Conservation (phyloP, 1,140 invertebrate genomes). For the Drosophila virilis region DNA sequence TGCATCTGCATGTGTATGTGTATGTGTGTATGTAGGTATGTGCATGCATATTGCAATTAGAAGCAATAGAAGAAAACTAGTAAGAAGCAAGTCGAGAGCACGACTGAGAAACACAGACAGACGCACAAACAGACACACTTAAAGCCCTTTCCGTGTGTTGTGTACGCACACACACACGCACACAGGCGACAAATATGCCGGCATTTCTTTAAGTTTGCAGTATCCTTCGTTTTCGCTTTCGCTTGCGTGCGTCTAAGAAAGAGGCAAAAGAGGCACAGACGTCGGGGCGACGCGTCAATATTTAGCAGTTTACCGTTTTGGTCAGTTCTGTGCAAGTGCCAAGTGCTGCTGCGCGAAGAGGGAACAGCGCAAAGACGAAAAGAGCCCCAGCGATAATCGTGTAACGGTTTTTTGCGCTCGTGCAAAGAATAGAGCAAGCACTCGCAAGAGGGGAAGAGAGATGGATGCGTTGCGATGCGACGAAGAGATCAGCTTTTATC, state of each 20-base stretch:
- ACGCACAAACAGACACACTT: too few species aligned
- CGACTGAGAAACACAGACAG: too few species aligned
- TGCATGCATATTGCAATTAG: background rate
- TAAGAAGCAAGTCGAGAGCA: too few species aligned
- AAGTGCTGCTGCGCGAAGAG: background rate
- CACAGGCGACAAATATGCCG: background rate
- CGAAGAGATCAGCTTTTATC: conserved; percentile 13
- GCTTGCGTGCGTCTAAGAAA: background rate
- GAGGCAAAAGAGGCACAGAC: background rate
- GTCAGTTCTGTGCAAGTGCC: conserved; percentile 11
- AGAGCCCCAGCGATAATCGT: background rate
- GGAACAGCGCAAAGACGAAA: background rate
- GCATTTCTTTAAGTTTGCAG: conserved; percentile 4
- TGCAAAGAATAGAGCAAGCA: background rate
- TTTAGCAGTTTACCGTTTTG: background rate
- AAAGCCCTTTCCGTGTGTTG: too few species aligned
- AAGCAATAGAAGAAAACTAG: too few species aligned
- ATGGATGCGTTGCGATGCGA: background rate
- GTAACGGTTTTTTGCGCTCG: background rate
- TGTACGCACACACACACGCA: background rate
- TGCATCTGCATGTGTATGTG: background rate
- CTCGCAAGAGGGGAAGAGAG: background rate
- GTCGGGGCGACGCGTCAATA: background rate
- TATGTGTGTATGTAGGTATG: background rate
- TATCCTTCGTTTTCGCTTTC: conserved; percentile 12